Evolutionary conservation across 1,140 invertebrate genomes (phyloP), one percentile per base, ranked within the genome.

Genomic region (Harlomillsia oculata): DNA sequence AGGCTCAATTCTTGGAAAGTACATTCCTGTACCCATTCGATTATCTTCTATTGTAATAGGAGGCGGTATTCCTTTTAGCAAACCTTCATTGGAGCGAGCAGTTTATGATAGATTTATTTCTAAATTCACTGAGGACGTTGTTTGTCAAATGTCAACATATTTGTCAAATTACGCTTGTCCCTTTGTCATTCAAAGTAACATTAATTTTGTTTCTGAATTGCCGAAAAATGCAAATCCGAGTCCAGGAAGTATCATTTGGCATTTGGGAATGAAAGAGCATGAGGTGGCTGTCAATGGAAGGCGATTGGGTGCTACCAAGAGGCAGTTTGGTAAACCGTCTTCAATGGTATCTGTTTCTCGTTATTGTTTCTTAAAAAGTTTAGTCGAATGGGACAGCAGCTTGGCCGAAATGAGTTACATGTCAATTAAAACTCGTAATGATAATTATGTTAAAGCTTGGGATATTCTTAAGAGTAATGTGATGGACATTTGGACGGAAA

Each of bases 231-330:
- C 46, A 1, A 62, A 37, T 28, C 67, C 64, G 14, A 59, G 59
- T 23, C 60, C 68, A 39, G 65, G 64, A 4, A 60, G 55, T 29
- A 67, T 74, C 16, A 60, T 68, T 30, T 69, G 67, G 65, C 34
- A 43, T 5, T 23, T 43, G 43, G 55, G 58, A 21, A 36, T 26
- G 11, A 37, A 45, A 20, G 28, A 87, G 20, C 30, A 9, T 20
- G 28, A 93, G 74, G 78, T 91, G 14, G 76, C 80, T 40, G 83
- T 90, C 0, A 79, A 84, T 69, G 90, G 90, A 26, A 79, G 77
- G 66, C 85, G 81, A 59, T 82, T 87, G 71, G 90, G 90, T 3
- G 72, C 81, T 13, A 90, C 86, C 2, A 88, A 84, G 64, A 89
- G 85, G 67, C 79, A 76, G 50, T 55, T 73, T 14, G 65, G 76